These are phyloP conservation scores for Siphamia tubifer DNA, from an alignment of 2,113 vertebrate genomes.

Conservation along the genomic window DNA sequence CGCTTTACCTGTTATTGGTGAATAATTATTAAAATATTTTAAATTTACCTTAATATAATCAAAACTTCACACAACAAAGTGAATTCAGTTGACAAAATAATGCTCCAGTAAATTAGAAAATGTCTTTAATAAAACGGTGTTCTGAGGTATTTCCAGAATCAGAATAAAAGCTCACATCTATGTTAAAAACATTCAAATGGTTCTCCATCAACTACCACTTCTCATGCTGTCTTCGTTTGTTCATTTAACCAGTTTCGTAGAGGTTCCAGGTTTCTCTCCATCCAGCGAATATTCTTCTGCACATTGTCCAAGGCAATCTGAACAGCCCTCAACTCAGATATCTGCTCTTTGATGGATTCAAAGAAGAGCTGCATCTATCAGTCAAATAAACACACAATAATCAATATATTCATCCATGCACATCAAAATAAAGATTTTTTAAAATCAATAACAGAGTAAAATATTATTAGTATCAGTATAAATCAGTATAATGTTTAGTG, in stretches of 20 bases:
- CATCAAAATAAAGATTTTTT: too few relatives aligned
- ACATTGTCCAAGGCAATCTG: slow-evolving; percentile 78
- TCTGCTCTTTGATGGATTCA: slow-evolving; percentile 76
- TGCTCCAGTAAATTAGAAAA: too few relatives aligned
- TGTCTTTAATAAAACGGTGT: too few relatives aligned
- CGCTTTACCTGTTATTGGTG: too few relatives aligned
- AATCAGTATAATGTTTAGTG: background rate
- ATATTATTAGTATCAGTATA: too few relatives aligned
- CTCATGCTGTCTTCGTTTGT: slow-evolving; percentile 4
- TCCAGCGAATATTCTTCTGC: slow-evolving; percentile 80
- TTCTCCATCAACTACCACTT: background rate
- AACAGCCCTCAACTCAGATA: slow-evolving; percentile 74
- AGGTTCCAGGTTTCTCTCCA: slow-evolving; percentile 76
- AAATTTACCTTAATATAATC: too few relatives aligned
- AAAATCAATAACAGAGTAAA: background rate
- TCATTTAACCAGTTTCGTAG: slow-evolving; percentile 75
- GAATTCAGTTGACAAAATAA: too few relatives aligned
- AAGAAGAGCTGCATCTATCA: slow-evolving; percentile 80
- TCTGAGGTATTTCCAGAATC: too few relatives aligned
- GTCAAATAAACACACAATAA: slow-evolving; percentile 18
- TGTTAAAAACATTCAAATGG: too few relatives aligned
- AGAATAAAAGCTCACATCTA: too few relatives aligned
- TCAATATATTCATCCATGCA: background rate
- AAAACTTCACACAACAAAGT: too few relatives aligned
- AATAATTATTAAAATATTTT: too few relatives aligned